These are phyloP conservation scores for Propithecus coquereli DNA, from an alignment of 2,113 vertebrate species.

Conservation along the genomic window DNA sequence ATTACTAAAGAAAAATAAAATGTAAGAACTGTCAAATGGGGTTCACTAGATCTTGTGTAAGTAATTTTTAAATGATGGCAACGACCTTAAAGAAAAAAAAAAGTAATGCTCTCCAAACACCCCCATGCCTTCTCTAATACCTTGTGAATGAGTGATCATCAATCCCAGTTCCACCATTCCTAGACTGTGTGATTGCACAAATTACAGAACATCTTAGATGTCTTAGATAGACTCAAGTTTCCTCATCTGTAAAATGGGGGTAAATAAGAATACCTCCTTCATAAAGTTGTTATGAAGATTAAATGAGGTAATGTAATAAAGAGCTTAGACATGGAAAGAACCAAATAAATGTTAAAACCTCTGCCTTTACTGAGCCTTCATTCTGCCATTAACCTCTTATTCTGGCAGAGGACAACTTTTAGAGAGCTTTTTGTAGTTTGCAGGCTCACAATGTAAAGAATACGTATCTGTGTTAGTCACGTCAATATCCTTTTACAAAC, in stretches of 20 bases:
- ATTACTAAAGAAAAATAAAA: conserved; percentile 22
- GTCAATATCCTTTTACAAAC: background rate
- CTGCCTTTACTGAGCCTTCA: background rate
- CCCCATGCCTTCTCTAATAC: background rate
- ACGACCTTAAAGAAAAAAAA: background rate
- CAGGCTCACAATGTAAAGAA: background rate
- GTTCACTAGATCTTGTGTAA: background rate
- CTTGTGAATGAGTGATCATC: background rate
- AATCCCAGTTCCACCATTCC: background rate
- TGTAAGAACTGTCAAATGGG: background rate
- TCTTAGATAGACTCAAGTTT: background rate
- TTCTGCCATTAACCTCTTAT: background rate
- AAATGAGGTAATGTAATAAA: background rate
- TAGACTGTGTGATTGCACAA: background rate
- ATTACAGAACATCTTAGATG: background rate
- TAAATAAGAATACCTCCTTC: background rate
- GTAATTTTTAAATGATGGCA: background rate
- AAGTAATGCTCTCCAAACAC: background rate
- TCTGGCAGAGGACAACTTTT: background rate
- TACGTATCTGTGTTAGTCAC: fast-evolving
- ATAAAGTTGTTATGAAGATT: background rate
- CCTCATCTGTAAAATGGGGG: background rate
- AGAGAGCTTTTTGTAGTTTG: background rate
- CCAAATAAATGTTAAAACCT: background rate
- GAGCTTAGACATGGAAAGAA: background rate